These are phyloP conservation scores for Poecilus cupreus DNA, from an alignment of 2,888 invertebrate species.

Conservation along the genomic window DNA sequence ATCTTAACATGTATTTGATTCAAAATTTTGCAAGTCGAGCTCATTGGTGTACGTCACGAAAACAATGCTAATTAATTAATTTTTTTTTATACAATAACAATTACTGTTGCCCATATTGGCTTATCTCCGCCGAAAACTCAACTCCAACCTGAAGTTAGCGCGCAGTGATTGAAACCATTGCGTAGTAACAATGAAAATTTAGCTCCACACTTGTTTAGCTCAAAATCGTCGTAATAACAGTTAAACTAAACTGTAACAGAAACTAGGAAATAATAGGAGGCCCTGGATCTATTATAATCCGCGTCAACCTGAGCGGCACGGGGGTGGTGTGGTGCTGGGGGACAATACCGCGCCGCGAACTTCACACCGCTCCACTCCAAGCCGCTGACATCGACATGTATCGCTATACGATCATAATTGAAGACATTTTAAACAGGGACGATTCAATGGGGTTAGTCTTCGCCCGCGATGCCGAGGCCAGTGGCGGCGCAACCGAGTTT, in stretches of 20 bases:
- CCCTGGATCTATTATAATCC: conserved; percentile 48
- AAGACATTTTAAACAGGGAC: conserved; percentile 55
- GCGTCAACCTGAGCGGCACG: neutral
- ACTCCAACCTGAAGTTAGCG: no score
- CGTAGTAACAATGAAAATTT: no score
- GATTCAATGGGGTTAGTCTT: conserved; percentile 41
- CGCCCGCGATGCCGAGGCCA: no score
- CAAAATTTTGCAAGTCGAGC: no score
- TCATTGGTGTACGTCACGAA: no score
- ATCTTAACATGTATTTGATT: no score
- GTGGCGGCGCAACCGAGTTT: neutral
- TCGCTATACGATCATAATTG: conserved; percentile 53
- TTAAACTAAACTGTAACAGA: conserved; percentile 36
- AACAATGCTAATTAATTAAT: no score
- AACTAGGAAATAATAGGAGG: conserved; percentile 49
- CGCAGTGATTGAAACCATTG: no score
- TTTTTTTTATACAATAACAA: no score
- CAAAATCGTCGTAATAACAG: conserved; percentile 4
- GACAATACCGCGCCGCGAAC: conserved; percentile 37
- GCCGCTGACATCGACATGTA: neutral
- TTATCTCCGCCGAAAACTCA: no score
- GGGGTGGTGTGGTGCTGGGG: neutral
- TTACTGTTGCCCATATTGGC: no score
- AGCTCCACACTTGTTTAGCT: no score
- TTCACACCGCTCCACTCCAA: conserved; percentile 22